Evolutionary conservation across 2,797 vertebrate species (phyloP), one percentile per base, ranked within the genome.

Genomic region (Amniataba percoides): DNA sequence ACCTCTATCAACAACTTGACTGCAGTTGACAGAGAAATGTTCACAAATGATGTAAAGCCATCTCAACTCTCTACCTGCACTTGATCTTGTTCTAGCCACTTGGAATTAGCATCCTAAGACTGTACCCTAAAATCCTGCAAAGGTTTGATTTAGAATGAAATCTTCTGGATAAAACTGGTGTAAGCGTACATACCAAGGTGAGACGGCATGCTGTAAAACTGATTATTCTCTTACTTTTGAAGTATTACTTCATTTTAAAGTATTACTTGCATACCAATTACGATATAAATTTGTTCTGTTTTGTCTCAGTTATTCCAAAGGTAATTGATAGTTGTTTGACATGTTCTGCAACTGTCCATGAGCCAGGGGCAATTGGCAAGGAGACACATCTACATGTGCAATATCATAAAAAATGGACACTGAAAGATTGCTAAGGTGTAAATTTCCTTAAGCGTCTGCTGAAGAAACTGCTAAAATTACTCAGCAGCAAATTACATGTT

Each of bases 401-500:
- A 78, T 49, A 27, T 51, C 48, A 69, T 51, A 27, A 5, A 18
- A 18, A 14, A 7, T n/a, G 49, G 15, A 68, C 61, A 75, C 69
- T 52, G 36, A 65, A 62, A 63, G 7, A 7, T 45, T n/a, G 39
- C 42, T n/a, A 59, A 52, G 55, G 43, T 34, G 39, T 52, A 39
- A 15, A 27, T 58, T 56, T 60, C 14, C 58, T 58, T 65, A 43
- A 78, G 74, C 55, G 62, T 53, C 27, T 56, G 70, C 23, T 80
- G 18, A 59, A 74, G 34, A 80, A 84, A 81, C 64, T 51, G 49
- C 63, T 40, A 62, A 77, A 73, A 74, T 77, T 68, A 81, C 48
- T 90, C 56, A 74, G 69, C 73, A 82, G 56, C 69, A 83, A 85
- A 78, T 55, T 5, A 77, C 65, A 55, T 68, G 81, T 71, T 89